Evolutionary conservation across 2,113 vertebrate genomes (phyloP), one percentile per base, ranked within the genome.

Genomic region (Hyaena hyaena): DNA sequence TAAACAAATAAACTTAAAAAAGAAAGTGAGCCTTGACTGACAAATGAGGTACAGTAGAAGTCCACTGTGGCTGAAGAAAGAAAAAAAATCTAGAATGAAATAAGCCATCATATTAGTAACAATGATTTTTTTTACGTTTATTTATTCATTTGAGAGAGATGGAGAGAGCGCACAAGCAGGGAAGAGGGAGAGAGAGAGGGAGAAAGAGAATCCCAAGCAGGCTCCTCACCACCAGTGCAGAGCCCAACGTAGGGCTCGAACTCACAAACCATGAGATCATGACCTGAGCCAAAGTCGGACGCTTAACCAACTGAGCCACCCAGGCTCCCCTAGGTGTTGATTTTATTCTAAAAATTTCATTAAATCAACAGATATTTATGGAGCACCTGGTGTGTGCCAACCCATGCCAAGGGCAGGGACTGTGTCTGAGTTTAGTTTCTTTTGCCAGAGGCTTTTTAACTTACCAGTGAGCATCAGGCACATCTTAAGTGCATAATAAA

Each of bases 291-390:
- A 10, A 73, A 73, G 39, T 24, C 5, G 5, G 39, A 24, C 8
- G 23, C 35, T 45, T 74, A 43, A 43, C 69, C 1, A 2, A 24
- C 11, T 24, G 39, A 26, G 39, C 12, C 71, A 74, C 23, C 23
- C 35, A 74, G 71, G 6, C 12, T 5, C 71, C 71, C 71, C 39
- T 90, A 73, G 4, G 43, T 9, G 4, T 58, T 85, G 43, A 71
- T 85, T 94, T 94, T 86, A 90, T 86, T 80, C 69, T 96, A 86
- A 35, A 53, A 84, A 45, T 93, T 35, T 85, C 19, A 90, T 55
- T 79, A n/a, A 63, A 80, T 90, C 73, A 61, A n/a, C 10, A 77
- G 73, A 86, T 71, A 50, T 39, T 50, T 63, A 24, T 15, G 2
- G 43, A 92, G 82, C 26, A 73, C 15, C 7, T 39, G 43, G 53